These are phyloP conservation scores for Halesus radiatus DNA, from an alignment of 1,140 invertebrate species.

Conservation along the genomic window DNA sequence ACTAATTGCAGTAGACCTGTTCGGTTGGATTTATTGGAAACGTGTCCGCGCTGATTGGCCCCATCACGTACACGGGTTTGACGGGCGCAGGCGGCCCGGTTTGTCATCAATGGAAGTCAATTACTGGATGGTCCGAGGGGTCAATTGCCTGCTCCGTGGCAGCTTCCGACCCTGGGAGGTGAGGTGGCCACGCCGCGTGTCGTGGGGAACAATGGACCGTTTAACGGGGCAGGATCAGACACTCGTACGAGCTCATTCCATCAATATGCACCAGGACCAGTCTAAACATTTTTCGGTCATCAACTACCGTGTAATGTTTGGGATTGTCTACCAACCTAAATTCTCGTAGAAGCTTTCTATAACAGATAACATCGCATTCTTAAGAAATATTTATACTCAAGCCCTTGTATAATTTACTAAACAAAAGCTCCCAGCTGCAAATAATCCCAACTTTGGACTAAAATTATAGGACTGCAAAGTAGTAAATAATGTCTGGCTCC, in stretches of 20 bases:
- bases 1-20: background rate
- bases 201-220: conserved; percentile 24
- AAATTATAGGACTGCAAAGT: background rate
- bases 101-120: conserved; percentile 56
- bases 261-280: no score
- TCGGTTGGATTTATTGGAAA: conserved; percentile 24
- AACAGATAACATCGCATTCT: no score
- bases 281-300: no score
- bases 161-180: conserved; percentile 46
- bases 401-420: no score
- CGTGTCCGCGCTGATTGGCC: conserved; percentile 17
- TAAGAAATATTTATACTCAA: no score
- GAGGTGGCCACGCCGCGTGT: conserved; percentile 38
- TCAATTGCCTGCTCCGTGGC: conserved; percentile 48
- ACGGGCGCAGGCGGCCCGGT: conserved; percentile 42
- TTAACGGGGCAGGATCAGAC: background rate
- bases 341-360: no score
- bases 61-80: conserved; percentile 42
- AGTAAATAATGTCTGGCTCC: background rate
- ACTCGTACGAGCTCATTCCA: no score
- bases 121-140: conserved; percentile 36
- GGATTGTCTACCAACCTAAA: no score
- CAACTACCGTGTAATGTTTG: no score
- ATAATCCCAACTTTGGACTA: background rate
- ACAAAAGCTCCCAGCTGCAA: no score